A percentile compares a stretch with the other conserved stretches of the same genome.
phyloP scores from a whole-genome alignment of 2,797 vertebrate species.

The Enteromius afrohamiltoni region DNA sequence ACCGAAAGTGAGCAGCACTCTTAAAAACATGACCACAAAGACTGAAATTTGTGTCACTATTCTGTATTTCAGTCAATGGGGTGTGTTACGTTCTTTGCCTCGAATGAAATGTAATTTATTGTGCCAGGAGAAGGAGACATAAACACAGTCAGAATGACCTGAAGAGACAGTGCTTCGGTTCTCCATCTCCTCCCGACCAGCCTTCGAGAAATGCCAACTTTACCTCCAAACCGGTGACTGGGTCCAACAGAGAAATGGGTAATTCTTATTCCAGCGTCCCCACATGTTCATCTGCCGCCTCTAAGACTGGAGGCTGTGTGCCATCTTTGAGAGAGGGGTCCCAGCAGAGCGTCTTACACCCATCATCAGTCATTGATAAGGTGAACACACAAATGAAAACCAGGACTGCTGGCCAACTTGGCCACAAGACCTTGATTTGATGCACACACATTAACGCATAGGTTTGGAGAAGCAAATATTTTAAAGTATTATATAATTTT shows the following conservation, averaged over 20 bases:
- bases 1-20: conserved; percentile 80
- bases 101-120: neutral
- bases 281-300: conserved; percentile 15
- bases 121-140: conserved; percentile 79
- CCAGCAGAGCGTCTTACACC: conserved; percentile 64
- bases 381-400: conserved; percentile 67
- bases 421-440: neutral
- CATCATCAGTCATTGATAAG: conserved; percentile 82
- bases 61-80: neutral
- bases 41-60: neutral
- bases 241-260: conserved; percentile 60
- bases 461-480: neutral
- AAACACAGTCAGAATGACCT: conserved; percentile 68
- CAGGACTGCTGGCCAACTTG: neutral
- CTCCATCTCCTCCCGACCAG: conserved; percentile 62
- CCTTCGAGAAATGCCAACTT: conserved; percentile 63
- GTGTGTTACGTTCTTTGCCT: neutral
- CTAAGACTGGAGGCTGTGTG: conserved; percentile 61
- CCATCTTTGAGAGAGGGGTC: conserved; percentile 67
- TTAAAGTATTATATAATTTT: conserved; percentile 8
- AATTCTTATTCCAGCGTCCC: neutral
- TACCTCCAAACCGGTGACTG: neutral
- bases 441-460: neutral
- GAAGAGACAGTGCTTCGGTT: conserved; percentile 84
- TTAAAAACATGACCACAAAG: neutral